Percentiles rank a stretch among this genome's conserved stretches.
Evolutionary conservation across 1,140 invertebrate species (phyloP).

Genomic region (Caenorhabditis remanei): DNA sequence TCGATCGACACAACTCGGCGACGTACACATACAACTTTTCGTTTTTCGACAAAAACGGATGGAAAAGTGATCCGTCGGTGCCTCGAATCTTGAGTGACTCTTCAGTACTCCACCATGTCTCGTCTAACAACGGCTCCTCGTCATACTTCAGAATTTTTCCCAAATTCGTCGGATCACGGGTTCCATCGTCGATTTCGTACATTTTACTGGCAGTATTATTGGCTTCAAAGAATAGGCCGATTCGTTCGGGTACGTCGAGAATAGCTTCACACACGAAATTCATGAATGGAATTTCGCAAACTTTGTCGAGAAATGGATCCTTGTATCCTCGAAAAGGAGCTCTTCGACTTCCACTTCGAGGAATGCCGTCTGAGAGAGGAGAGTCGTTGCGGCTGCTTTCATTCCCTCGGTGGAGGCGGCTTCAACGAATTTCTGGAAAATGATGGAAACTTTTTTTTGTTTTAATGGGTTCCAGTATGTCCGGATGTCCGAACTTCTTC

Average conservation of each 20-base stretch:
- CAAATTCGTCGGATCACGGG: slow-evolving; percentile 68
- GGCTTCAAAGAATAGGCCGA: slow-evolving; percentile 75
- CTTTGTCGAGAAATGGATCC: slow-evolving; percentile 76
- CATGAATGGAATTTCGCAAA: slow-evolving; percentile 73
- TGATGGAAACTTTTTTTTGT: background rate
- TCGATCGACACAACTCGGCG: slow-evolving; percentile 72
- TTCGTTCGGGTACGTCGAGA: slow-evolving; percentile 75
- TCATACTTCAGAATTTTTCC: slow-evolving; percentile 72
- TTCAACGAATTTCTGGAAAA: slow-evolving; percentile 76
- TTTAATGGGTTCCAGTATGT: background rate
- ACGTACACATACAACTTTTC: slow-evolving; percentile 71
- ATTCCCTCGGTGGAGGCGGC: slow-evolving; percentile 75
- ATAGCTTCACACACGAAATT: slow-evolving; percentile 76
- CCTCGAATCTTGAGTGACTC: slow-evolving; percentile 68
- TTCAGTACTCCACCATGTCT: slow-evolving; percentile 71
- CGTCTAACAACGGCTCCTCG: slow-evolving; percentile 65
- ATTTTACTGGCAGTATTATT: slow-evolving; percentile 70
- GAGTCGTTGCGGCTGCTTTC: slow-evolving; percentile 71
- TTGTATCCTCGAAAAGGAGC: slow-evolving; percentile 75
- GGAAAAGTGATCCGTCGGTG: slow-evolving; percentile 74
- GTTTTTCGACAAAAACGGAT: slow-evolving; percentile 68
- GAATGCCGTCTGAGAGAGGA: slow-evolving; percentile 76
- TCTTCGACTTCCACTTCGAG: slow-evolving; percentile 77
- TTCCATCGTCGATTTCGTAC: slow-evolving; percentile 71
- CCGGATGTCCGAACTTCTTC: background rate